phyloP scores from a whole-genome alignment of 2,888 invertebrate species.

The Stenichneumon culpator region DNA sequence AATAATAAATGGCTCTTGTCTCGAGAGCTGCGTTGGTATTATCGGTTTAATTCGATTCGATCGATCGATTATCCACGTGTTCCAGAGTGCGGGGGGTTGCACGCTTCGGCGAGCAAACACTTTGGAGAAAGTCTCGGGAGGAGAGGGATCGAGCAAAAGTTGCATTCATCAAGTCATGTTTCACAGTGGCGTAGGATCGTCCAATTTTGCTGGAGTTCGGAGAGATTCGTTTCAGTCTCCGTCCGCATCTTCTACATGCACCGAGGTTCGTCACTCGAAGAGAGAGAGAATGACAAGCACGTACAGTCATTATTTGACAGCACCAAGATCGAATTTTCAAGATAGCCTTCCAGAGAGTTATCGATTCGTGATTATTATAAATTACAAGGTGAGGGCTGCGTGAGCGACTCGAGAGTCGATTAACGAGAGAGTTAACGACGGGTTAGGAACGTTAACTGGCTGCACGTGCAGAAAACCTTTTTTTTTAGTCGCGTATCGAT shows the following conservation, averaged over 20 bases:
- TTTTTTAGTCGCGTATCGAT: slow-evolving; percentile 1
- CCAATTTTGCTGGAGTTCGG: background rate
- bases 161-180: slow-evolving; percentile 52
- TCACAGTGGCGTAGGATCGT: slow-evolving; percentile 46
- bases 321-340: slow-evolving; percentile 72
- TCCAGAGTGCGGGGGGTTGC: slow-evolving; percentile 25
- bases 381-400: slow-evolving; percentile 72
- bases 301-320: slow-evolving; percentile 72
- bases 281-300: slow-evolving; percentile 31
- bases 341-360: slow-evolving; percentile 73
- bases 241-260: slow-evolving; percentile 33
- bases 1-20: slow-evolving; percentile 51
- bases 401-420: slow-evolving; percentile 71
- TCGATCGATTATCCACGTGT: slow-evolving; percentile 66
- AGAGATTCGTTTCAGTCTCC: slow-evolving; percentile 9
- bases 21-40: slow-evolving; percentile 12
- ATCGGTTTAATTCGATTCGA: slow-evolving; percentile 59
- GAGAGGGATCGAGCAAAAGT: slow-evolving; percentile 22
- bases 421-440: slow-evolving; percentile 77
- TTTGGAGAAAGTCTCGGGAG: slow-evolving; percentile 58
- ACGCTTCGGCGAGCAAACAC: slow-evolving; percentile 62
- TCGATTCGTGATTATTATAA: slow-evolving; percentile 81
- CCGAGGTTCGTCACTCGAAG: slow-evolving; percentile 67
- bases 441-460: slow-evolving; percentile 69
- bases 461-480: slow-evolving; percentile 53